Percentiles rank a stretch among this genome's conserved stretches.
Conservation (phyloP, 2,113 vertebrate species). For the Cheilinus undulatus region DNA sequence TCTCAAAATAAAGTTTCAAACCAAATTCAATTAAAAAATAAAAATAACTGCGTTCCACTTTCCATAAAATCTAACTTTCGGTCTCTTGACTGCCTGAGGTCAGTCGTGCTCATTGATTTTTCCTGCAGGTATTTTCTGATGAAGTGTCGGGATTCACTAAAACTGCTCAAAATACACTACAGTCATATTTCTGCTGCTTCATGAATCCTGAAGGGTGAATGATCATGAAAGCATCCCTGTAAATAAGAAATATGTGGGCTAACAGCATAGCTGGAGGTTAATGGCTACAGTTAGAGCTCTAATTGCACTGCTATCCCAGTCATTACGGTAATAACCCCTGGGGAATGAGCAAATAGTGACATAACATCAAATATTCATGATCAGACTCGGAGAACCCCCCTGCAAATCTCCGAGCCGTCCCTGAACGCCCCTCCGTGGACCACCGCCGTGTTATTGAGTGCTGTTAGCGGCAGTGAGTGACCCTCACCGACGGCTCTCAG, state of each 20-base stretch:
- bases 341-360: background rate
- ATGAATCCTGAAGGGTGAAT: no score
- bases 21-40: no score
- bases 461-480: constrained; percentile 32
- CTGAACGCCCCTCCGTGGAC: constrained; percentile 18
- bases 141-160: background rate
- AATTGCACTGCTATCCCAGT: background rate
- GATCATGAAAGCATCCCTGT: no score
- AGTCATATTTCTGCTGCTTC: background rate
- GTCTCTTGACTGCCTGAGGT: no score
- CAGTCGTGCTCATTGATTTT: no score
- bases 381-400: background rate
- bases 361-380: background rate
- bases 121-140: no score
- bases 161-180: constrained; percentile 1
- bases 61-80: no score
- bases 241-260: no score
- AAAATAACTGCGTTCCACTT: no score
- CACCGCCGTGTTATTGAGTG: constrained; percentile 13
- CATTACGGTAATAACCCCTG: background rate
- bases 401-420: background rate
- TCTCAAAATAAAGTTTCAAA: no score
- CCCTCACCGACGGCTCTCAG: constrained; percentile 40
- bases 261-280: no score
- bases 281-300: background rate